Percentiles rank a stretch among this genome's conserved stretches.
Conservation (phyloP, 2,113 vertebrate genomes). For the Rhynchopsitta pachyrhyncha region DNA sequence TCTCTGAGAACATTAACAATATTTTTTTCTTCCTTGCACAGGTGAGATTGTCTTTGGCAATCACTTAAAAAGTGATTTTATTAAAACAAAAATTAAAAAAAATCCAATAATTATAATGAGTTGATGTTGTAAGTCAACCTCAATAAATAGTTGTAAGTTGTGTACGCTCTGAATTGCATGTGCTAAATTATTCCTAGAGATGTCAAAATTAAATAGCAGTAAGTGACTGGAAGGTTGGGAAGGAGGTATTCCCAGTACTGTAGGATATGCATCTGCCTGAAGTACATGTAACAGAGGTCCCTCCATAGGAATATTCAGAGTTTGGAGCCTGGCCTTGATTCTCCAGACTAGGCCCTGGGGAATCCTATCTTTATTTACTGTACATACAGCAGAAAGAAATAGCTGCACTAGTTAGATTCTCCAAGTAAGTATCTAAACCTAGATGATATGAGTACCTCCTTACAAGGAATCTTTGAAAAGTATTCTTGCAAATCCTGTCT, state of each 20-base stretch:
- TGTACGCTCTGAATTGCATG: background rate
- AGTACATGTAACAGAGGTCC: background rate
- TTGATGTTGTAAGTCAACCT: background rate
- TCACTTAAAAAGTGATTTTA: background rate
- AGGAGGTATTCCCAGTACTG: background rate
- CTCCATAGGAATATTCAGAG: background rate
- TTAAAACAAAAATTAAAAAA: background rate
- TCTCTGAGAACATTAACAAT: constrained; percentile 2
- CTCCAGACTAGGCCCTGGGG: background rate
- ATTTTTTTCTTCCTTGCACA: constrained; percentile 3
- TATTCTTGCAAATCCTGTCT: background rate
- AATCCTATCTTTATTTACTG: background rate
- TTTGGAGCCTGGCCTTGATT: background rate
- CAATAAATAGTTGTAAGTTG: background rate
- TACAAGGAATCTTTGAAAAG: background rate
- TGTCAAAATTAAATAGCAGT: background rate
- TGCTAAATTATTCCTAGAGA: background rate
- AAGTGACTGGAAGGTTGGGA: background rate
- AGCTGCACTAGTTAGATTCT: background rate
- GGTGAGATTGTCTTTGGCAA: background rate
- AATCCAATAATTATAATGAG: background rate
- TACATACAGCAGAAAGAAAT: background rate
- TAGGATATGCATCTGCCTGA: background rate
- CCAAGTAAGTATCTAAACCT: background rate
- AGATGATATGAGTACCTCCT: background rate